Evolutionary conservation across 2,797 vertebrate species (phyloP).

Genomic region (Mus caroli): DNA sequence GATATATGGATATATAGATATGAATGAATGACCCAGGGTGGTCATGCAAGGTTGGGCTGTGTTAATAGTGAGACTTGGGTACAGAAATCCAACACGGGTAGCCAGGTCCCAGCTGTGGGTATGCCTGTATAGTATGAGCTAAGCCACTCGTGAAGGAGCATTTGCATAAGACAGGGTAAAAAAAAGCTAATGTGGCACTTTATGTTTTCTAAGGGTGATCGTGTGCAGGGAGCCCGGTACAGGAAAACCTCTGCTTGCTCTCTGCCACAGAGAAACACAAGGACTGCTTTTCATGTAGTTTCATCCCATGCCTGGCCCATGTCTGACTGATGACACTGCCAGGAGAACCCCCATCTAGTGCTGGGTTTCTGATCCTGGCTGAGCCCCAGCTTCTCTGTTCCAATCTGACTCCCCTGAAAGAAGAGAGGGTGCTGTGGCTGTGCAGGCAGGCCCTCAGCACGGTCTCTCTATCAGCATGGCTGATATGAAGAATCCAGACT

Average conservation of each 20-base stretch:
- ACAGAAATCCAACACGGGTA: background rate
- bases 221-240: background rate
- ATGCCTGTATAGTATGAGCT: background rate
- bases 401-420: background rate
- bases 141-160: background rate
- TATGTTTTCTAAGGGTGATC: background rate
- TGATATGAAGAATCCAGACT: background rate
- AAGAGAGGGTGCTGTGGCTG: rapidly evolving
- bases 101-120: background rate
- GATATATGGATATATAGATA: rapidly evolving
- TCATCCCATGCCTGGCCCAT: background rate
- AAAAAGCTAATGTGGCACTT: background rate
- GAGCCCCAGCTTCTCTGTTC: background rate
- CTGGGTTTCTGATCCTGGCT: background rate
- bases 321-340: background rate
- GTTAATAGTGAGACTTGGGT: background rate
- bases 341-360: background rate
- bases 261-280: background rate
- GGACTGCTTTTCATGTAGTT: background rate
- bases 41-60: background rate
- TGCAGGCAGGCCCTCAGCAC: background rate
- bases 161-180: background rate
- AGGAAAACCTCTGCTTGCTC: background rate
- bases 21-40: background rate
- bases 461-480: background rate